Conservation (phyloP, 30 jellyfish, hydroid and myxozoan species). For the Hydra vulgaris region DNA sequence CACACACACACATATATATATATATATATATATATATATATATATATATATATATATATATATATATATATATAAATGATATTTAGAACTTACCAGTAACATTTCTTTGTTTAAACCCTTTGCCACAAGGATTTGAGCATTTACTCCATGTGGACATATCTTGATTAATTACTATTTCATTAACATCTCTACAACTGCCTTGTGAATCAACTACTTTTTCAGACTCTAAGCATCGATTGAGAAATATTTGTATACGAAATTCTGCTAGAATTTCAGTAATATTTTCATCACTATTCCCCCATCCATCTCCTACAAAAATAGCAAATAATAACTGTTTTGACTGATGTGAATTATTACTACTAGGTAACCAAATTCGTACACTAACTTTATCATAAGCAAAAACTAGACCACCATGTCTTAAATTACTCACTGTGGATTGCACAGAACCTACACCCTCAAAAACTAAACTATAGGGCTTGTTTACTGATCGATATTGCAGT, state of each 20-base stretch:
- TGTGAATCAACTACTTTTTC: conserved; percentile 66
- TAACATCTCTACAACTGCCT: conserved; percentile 60
- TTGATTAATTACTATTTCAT: conserved; percentile 46
- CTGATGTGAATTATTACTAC: conserved; percentile 40
- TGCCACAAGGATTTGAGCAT: conserved; percentile 70
- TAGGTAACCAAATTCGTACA: conserved; percentile 87
- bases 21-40: no score
- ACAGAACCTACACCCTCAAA: conserved; percentile 84
- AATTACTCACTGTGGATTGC: conserved; percentile 47
- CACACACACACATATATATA: no score
- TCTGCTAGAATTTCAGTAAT: conserved; percentile 10
- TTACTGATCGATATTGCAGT: conserved; percentile 43
- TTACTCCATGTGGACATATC: conserved; percentile 55
- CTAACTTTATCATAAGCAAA: conserved; percentile 65
- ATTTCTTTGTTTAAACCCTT: conserved; percentile 37
- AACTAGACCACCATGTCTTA: conserved; percentile 65
- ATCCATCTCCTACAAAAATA: conserved; percentile 54
- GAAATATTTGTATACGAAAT: conserved; percentile 57
- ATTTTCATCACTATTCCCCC: conserved; percentile 58
- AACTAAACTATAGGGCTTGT: conserved; percentile 25
- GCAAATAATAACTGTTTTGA: no score
- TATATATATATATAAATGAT: no score
- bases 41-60: no score
- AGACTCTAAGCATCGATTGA: conserved; percentile 35
- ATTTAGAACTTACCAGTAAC: conserved; percentile 49